Base-by-base conservation (phyloP, 1,140 invertebrate species). In the Bilobella aurantiaca region DNA sequence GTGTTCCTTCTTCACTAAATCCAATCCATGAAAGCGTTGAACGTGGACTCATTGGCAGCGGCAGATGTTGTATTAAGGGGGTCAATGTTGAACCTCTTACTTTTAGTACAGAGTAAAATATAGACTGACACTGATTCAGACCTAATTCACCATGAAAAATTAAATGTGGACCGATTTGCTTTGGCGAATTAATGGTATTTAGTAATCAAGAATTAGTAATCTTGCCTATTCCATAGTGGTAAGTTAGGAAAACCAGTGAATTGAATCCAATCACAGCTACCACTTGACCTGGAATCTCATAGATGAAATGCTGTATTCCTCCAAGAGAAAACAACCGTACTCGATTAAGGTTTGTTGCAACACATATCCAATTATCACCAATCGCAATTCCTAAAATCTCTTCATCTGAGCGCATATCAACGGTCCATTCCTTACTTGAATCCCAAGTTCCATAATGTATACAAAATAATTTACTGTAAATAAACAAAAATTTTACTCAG, bases 371-470 rank as follows among this genome's bases (percentile, higher is more conserved):
- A 56, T 81, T 84, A 28, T 82, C 79, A 5, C 88, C 90, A 37
- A 86, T 81, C 3, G 84, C 82, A 23, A 95, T 73, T n/a, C 85
- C 85, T 63, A 83, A 68, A 0, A 85, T 84, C 73, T 89, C 86
- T 78, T 96, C 92, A 16, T 82, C 84, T 63, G 86, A 84, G 0
- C 88, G 84, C 75, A 96, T 76, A 31, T 85, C 82, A 5, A 85
- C 75, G 16, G 80, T 84, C 95, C 94, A 98, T 79, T 97, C 93
- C 75, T 93, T 93, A 73, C 84, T 87, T 59, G 84, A 87, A 65
- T 85, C 84, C 82, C 89, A 87, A 2, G 87, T 84, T 62, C 82
- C 79, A 69, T 93, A 81, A 23, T 88, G 84, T 72, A 90, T 82
- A 73, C 87, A 88, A 25, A 85, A 83, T 58, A 91, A 71, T 77